Conservation (phyloP, 2,888 invertebrate genomes). For the Linyphia triangularis region DNA sequence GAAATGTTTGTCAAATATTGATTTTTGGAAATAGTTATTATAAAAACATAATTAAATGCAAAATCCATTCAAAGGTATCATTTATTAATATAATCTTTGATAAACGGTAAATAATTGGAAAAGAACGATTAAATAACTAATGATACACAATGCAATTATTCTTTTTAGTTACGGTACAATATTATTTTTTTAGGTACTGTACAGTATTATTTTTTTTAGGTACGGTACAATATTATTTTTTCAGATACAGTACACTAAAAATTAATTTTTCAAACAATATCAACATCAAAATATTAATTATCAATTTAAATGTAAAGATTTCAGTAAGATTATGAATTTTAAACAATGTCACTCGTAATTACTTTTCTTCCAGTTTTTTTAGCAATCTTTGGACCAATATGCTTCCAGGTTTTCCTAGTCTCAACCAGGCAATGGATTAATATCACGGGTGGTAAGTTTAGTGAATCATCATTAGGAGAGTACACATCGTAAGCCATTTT, state of each 20-base stretch:
- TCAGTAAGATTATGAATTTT: too few relatives aligned
- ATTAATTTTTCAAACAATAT: background rate
- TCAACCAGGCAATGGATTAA: constrained; percentile 32
- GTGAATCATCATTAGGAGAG: background rate
- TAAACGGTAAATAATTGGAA: too few relatives aligned
- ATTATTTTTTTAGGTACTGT: background rate
- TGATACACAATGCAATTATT: too few relatives aligned
- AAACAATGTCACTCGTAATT: background rate
- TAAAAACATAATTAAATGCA: too few relatives aligned
- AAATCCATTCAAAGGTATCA: too few relatives aligned
- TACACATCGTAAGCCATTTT: constrained; percentile 24
- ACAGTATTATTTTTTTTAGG: background rate
- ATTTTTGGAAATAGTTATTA: too few relatives aligned
- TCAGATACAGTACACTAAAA: background rate
- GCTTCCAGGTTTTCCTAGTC: constrained; percentile 20
- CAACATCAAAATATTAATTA: background rate
- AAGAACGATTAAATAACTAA: too few relatives aligned
- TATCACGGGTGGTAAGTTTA: constrained; percentile 10
- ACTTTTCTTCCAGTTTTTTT: constrained; percentile 28
- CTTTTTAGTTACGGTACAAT: too few relatives aligned
- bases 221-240: background rate
- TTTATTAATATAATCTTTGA: too few relatives aligned
- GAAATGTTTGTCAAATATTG: too few relatives aligned
- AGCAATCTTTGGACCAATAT: constrained; percentile 7
- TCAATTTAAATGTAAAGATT: background rate